Base-by-base conservation (phyloP, 92 coral and sea anemone genomes). In the Parazoanthus darwini region DNA sequence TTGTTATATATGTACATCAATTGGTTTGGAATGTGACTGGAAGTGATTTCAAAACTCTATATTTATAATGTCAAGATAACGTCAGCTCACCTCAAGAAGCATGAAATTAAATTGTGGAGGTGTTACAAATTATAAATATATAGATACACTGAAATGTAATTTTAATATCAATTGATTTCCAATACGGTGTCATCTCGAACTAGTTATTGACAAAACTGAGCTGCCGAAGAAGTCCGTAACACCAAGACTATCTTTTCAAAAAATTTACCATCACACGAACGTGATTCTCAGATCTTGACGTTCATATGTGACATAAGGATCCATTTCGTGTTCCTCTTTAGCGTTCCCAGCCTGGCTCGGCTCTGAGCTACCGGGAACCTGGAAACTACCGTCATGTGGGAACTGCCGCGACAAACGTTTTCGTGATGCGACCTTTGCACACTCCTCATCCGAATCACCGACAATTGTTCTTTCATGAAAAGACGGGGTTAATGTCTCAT, bases 221-320 rank as follows among this genome's bases (percentile, higher is more conserved):
- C 70, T 63, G 66, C 66, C 66, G 9, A 58, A 0, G 66, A 58
- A 20, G 66, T 15, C 16, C 6, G 22, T 63, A 18, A 63, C 6
- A 22, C 25, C 7, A 18, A 23, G 26, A 22, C 22, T 14, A 18
- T 48, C n/a, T 10, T 48, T 82, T 39, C 42, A 39, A 39, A 39
- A 39, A 26, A 82, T 22, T 8, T 1, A n/a, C 26, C 42, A n/a
- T 88, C 80, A 96, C 39, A 96, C 99, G 90, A 96, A 96, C 68
- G 99, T 96, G 44, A 96, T 93, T 85, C 98, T 89, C 88, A 96
- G 87, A 87, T 95, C 96, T 39, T 93, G 94, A 38, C 90, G 89
- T 78, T 95, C 98, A 74, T 92, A 95, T 16, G 96, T 95, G 7
- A 92, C 94, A 77, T 95, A 93, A 42, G 98, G 94, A 87, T 93